Evolutionary conservation across 2,888 invertebrate genomes (phyloP).

Genomic region (Charanyca ferruginea): DNA sequence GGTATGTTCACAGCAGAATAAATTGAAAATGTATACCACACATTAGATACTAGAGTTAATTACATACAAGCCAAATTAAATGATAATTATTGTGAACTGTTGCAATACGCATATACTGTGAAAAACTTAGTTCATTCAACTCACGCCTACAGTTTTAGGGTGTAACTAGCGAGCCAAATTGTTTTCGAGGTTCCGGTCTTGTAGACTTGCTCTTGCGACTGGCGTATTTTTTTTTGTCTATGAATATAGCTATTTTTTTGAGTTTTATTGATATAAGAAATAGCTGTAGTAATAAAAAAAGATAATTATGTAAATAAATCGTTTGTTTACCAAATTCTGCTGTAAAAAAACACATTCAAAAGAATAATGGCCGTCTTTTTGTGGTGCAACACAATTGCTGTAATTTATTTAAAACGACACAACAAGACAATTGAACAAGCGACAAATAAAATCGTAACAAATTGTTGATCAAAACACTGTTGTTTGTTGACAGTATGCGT

Average conservation of each 20-base stretch:
- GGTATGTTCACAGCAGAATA: slow-evolving; percentile 40
- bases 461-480: slow-evolving; percentile 63
- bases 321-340: slow-evolving; percentile 16
- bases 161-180: slow-evolving; percentile 74
- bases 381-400: slow-evolving; percentile 30
- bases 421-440: slow-evolving; percentile 53
- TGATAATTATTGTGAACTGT: slow-evolving; percentile 55
- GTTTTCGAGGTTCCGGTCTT: slow-evolving; percentile 70
- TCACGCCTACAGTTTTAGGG: slow-evolving; percentile 64
- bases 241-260: background rate
- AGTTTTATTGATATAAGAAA: slow-evolving; percentile 17
- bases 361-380: slow-evolving; percentile 19
- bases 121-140: slow-evolving; percentile 60
- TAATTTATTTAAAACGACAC: slow-evolving; percentile 54
- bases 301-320: slow-evolving; percentile 39
- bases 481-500: slow-evolving; percentile 80
- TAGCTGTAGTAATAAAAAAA: slow-evolving; percentile 24
- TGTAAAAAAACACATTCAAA: slow-evolving; percentile 17
- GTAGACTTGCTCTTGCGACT: slow-evolving; percentile 43
- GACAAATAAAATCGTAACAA: slow-evolving; percentile 56
- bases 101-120: slow-evolving; percentile 42
- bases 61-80: slow-evolving; percentile 49
- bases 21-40: slow-evolving; percentile 30
- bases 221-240: slow-evolving; percentile 37
- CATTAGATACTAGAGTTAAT: slow-evolving; percentile 42